Percentiles rank a stretch among this genome's conserved stretches.
These are phyloP conservation scores for Casuarius casuarius DNA, from an alignment of 2,113 vertebrate species.

Conservation along the genomic window DNA sequence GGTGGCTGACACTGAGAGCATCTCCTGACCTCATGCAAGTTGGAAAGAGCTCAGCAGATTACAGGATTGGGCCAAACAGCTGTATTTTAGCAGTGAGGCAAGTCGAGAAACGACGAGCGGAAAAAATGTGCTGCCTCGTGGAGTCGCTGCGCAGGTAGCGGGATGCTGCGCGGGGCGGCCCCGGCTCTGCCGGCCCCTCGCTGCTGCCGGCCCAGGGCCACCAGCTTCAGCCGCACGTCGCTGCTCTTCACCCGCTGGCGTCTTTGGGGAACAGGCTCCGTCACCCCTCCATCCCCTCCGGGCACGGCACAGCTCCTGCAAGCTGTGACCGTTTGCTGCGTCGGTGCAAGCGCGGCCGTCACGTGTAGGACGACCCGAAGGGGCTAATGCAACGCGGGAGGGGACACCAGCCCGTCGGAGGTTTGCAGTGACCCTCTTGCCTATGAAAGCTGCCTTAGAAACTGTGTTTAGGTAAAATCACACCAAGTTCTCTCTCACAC, in stretches of 20 bases:
- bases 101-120: fast-evolving
- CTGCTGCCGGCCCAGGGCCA: not conserved
- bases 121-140: fast-evolving
- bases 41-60: not conserved
- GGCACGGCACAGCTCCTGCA: too few relatives aligned
- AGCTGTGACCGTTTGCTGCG: too few relatives aligned
- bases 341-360: too few relatives aligned
- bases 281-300: too few relatives aligned
- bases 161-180: not conserved
- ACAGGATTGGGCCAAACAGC: not conserved
- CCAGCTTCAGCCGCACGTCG: too few relatives aligned
- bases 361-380: too few relatives aligned
- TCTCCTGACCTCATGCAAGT: not conserved
- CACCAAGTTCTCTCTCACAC: not conserved
- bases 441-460: not conserved
- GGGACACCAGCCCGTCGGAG: too few relatives aligned
- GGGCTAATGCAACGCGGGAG: too few relatives aligned
- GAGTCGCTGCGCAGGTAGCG: too few relatives aligned
- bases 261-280: too few relatives aligned
- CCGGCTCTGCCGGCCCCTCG: not conserved
- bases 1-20: not conserved
- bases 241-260: too few relatives aligned
- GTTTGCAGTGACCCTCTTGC: not conserved
- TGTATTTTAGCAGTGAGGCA: not conserved
- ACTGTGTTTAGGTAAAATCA: not conserved